phyloP scores from a whole-genome alignment of 2,113 vertebrate genomes.

The Leptosomus discolor region DNA sequence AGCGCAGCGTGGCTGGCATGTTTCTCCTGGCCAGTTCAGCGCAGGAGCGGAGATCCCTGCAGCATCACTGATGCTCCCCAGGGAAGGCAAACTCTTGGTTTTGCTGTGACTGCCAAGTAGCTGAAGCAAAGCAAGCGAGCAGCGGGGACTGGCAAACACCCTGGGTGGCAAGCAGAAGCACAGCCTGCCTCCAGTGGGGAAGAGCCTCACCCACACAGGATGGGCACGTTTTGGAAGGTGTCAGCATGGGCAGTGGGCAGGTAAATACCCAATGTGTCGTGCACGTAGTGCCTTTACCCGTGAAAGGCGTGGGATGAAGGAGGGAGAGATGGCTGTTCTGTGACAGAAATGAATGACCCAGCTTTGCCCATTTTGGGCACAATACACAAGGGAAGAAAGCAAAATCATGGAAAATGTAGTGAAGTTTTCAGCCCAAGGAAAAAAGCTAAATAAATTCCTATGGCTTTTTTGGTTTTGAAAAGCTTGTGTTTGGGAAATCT shows the following conservation, averaged over 20 bases:
- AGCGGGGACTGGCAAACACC: rapidly evolving
- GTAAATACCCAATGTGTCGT: neutral
- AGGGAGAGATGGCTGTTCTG: neutral
- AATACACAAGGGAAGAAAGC: neutral
- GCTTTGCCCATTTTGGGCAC: neutral
- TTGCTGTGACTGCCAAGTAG: neutral
- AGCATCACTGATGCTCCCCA: neutral
- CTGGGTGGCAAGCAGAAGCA: neutral
- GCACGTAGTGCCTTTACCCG: neutral
- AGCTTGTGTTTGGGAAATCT: neutral
- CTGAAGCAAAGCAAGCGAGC: neutral
- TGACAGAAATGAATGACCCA: neutral
- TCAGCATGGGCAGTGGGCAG: rapidly evolving
- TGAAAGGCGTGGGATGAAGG: neutral
- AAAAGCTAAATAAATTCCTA: neutral
- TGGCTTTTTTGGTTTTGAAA: neutral
- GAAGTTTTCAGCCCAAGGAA: neutral
- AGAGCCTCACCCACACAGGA: neutral
- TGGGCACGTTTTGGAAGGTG: neutral
- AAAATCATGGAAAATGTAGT: neutral
- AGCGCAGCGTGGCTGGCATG: rapidly evolving
- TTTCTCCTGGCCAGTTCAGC: neutral
- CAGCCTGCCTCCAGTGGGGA: neutral
- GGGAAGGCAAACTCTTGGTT: neutral
- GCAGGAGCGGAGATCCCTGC: rapidly evolving